These are phyloP conservation scores for Atopsyche davidsoni DNA, from an alignment of 1,140 invertebrate genomes.

Conservation along the genomic window DNA sequence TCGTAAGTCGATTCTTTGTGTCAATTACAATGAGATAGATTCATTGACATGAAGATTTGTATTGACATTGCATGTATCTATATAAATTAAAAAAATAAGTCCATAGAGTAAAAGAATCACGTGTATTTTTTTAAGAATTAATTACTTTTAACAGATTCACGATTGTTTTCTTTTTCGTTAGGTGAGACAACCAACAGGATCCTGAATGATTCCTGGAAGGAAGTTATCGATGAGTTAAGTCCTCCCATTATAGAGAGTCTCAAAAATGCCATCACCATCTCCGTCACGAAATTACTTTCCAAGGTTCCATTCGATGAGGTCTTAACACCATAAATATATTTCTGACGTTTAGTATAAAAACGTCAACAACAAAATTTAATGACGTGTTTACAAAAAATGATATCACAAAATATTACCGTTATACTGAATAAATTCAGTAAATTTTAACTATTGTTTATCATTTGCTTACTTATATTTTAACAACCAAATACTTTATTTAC, in stretches of 20 bases:
- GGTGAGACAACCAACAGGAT: conserved; percentile 26
- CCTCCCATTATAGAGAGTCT: conserved; percentile 38
- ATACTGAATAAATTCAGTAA: too few relatives aligned
- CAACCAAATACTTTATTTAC: too few relatives aligned
- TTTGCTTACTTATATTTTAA: too few relatives aligned
- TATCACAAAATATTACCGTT: too few relatives aligned
- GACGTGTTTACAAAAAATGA: too few relatives aligned
- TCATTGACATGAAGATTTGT: neutral
- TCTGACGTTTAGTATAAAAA: too few relatives aligned
- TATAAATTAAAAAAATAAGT: neutral
- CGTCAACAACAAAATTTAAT: too few relatives aligned
- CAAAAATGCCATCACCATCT: conserved; percentile 38
- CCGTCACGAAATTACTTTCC: conserved; percentile 39
- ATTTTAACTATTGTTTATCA: too few relatives aligned
- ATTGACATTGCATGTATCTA: neutral
- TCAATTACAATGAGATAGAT: neutral
- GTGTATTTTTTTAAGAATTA: neutral
- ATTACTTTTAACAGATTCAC: neutral
- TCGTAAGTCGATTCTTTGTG: neutral
- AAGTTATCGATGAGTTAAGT: conserved; percentile 18
- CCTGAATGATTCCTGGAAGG: conserved; percentile 25
- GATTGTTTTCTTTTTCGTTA: conserved; percentile 2
- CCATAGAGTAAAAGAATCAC: neutral
- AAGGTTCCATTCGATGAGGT: conserved; percentile 35
- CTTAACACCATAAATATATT: conserved; percentile 21